phyloP scores from a whole-genome alignment of 1,140 invertebrate genomes.

The Heliconius himera region DNA sequence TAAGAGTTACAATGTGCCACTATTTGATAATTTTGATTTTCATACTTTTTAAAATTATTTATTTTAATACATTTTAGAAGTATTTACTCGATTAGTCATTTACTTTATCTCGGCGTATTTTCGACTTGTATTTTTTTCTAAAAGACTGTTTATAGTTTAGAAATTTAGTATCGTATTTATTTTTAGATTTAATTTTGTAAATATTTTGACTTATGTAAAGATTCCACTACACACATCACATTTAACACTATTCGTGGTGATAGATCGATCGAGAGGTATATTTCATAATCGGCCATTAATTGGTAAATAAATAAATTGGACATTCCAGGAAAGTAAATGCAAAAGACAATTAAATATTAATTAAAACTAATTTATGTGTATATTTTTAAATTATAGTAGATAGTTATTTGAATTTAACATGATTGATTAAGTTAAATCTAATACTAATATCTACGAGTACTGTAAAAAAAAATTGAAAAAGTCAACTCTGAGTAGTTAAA shows the following conservation, averaged over 20 bases:
- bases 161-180: slow-evolving; percentile 25
- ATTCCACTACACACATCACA: slow-evolving; percentile 35
- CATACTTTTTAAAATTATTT: background rate
- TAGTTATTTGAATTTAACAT: too few relatives aligned
- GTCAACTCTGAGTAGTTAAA: too few relatives aligned
- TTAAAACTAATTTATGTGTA: background rate
- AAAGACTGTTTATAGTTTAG: slow-evolving; percentile 41
- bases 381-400: background rate
- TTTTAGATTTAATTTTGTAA: slow-evolving; percentile 20
- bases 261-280: background rate
- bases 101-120: slow-evolving; percentile 7
- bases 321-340: background rate
- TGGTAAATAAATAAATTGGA: background rate
- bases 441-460: too few relatives aligned
- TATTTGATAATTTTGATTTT: slow-evolving; percentile 23
- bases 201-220: background rate
- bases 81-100: slow-evolving; percentile 22
- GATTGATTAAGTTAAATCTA: too few relatives aligned
- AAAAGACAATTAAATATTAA: background rate
- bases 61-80: background rate
- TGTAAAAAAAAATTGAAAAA: background rate
- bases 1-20: slow-evolving; percentile 30
- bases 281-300: background rate
- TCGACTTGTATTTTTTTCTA: slow-evolving; percentile 37
- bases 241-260: background rate